Conservation (phyloP, 2,797 vertebrate genomes). For the Labeo calbasu region DNA sequence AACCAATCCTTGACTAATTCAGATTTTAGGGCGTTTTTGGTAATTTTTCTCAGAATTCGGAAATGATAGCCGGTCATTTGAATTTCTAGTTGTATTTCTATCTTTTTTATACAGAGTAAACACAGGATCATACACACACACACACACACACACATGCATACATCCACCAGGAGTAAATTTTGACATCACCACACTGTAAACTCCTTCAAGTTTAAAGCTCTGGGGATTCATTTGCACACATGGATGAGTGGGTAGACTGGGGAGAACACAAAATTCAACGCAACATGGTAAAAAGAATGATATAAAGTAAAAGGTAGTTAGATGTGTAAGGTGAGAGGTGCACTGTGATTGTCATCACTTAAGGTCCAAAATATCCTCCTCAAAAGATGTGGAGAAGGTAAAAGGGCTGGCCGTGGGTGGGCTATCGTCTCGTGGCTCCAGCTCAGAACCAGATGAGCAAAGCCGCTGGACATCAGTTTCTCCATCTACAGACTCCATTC, state of each 20-base stretch:
- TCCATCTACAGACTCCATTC: constrained; percentile 81
- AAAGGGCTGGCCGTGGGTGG: constrained; percentile 79
- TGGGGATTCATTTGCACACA: constrained; percentile 49
- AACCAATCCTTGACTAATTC: background rate
- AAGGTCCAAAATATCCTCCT: constrained; percentile 92
- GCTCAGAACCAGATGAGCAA: constrained; percentile 81
- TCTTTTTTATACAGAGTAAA: constrained; percentile 13
- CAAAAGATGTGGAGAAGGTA: constrained; percentile 82
- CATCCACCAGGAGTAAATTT: constrained; percentile 41
- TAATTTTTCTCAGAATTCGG: background rate
- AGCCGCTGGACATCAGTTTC: constrained; percentile 79
- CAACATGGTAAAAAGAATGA: constrained; percentile 55
- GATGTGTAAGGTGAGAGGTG: constrained; percentile 62
- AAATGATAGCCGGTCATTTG: background rate
- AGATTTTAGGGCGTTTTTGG: constrained; percentile 18
- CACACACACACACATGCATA: constrained; percentile 32
- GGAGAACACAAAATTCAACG: constrained; percentile 55
- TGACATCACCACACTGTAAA: constrained; percentile 55
- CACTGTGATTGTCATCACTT: constrained; percentile 87
- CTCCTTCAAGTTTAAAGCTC: constrained; percentile 55
- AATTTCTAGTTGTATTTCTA: constrained; percentile 4
- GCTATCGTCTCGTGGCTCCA: constrained; percentile 80
- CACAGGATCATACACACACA: constrained; percentile 55
- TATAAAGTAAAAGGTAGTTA: constrained; percentile 54
- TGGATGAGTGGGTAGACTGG: constrained; percentile 40